These are phyloP conservation scores for Aix galericulata DNA, from an alignment of 2,113 vertebrate species.

Conservation along the genomic window DNA sequence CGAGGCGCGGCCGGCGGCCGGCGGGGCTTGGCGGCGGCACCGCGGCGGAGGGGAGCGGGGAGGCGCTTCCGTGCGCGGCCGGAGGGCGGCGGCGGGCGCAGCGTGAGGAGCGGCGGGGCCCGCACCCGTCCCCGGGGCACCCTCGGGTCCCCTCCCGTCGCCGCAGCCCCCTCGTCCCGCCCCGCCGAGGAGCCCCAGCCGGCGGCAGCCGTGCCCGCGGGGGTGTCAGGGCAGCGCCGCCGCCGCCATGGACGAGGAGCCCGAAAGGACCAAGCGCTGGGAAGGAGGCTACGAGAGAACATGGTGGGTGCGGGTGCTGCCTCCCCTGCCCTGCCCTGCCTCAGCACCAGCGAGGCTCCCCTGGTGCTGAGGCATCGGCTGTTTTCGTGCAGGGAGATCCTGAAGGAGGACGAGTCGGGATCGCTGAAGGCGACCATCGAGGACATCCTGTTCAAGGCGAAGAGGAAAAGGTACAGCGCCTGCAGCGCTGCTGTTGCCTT, in stretches of 20 bases:
- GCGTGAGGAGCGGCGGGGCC: too few species aligned
- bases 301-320: slow-evolving; percentile 78
- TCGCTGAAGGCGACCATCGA: slow-evolving; percentile 95
- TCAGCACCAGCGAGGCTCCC: too few species aligned
- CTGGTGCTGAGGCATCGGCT: accelerated
- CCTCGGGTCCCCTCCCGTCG: too few species aligned
- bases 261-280: slow-evolving; percentile 94
- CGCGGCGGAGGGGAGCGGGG: neutral
- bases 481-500: too few species aligned
- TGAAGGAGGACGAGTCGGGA: slow-evolving; percentile 96
- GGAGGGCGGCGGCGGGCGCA: accelerated
- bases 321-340: too few species aligned
- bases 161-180: too few species aligned
- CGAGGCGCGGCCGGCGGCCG: neutral
- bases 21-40: neutral
- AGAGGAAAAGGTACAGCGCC: slow-evolving; percentile 86
- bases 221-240: neutral
- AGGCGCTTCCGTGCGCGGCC: neutral
- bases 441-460: slow-evolving; percentile 94
- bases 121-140: too few species aligned
- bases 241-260: slow-evolving; percentile 90
- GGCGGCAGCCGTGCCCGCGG: neutral
- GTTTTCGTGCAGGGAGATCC: slow-evolving; percentile 85
- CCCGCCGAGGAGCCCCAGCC: too few species aligned
- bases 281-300: slow-evolving; percentile 98